Base-by-base conservation (phyloP, 2,113 vertebrate species). In the Crocuta crocuta region DNA sequence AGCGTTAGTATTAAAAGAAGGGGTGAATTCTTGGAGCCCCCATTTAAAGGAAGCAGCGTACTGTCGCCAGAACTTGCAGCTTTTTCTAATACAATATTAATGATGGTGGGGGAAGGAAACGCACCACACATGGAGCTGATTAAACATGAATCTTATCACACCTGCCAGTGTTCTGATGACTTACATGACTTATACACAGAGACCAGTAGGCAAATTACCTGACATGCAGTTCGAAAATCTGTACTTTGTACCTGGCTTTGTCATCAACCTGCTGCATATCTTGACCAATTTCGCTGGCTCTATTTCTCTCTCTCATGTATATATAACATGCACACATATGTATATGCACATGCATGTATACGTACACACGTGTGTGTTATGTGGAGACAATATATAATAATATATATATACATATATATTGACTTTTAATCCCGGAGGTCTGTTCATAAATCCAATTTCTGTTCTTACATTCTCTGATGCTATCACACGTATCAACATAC, bases 71-170 rank as follows among this genome's bases (percentile, higher is more conserved):
- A 92, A 96, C 66, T 33, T 53, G 53, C 39, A 24, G 84, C 58
- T 94, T 95, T 97, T 88, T 86, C 84, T 89, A 92, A 91, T 66
- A 76, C 61, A 79, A n/a, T 92, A 94, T 96, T 74, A 89, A 95
- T 97, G 89, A 33, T 63, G 21, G 45, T 53, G 43, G 81, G 58
- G 80, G 65, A 79, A 92, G 84, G 87, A 96, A 97, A 55, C 71
- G 33, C 19, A 31, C 33, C n/a, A 92, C 94, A 98, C 81, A 83
- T 96, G 90, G 97, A 96, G 61, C 71, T 91, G 61, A 91, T 98
- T 98, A 98, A 81, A 88, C 73, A 79, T 16, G 61, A 89, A 93
- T 96, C 95, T 96, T 89, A 94, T 86, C 96, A 91, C 90, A 76
- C 93, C 91, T 94, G 87, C 76, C 85, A 86, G 63, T 23, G n/a